Conservation (phyloP, 2,888 invertebrate genomes). For the Phorcus lineatus region DNA sequence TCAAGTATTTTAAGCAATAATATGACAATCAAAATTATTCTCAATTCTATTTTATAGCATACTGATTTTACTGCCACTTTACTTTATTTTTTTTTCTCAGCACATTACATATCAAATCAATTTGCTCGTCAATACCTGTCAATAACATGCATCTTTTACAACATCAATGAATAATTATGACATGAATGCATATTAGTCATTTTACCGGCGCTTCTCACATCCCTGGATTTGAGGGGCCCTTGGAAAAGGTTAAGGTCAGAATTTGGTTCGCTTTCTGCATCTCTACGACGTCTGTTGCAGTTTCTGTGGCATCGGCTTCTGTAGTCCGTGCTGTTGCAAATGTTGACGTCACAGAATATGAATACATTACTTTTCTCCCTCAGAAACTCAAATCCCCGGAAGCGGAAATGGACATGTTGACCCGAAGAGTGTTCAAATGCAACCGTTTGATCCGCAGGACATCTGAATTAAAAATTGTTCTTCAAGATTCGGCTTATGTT, state of each 20-base stretch:
- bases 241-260: neutral
- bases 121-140: no score
- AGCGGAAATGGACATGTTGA: neutral
- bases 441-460: neutral
- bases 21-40: no score
- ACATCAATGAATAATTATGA: no score
- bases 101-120: no score
- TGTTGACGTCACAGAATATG: neutral
- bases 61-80: no score
- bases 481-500: no score
- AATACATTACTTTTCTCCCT: neutral
- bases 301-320: neutral
- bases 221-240: neutral
- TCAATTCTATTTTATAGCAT: no score
- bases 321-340: constrained; percentile 1
- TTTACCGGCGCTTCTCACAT: neutral
- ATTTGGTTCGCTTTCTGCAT: neutral
- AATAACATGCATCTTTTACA: no score
- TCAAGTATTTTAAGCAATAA: no score
- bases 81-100: no score
- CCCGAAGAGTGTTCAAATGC: neutral
- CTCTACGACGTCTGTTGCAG: neutral
- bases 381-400: neutral
- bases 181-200: no score
- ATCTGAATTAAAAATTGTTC: neutral